These are phyloP conservation scores for Arrhamphus sclerolepis DNA, from an alignment of 2,797 vertebrate species.

Conservation along the genomic window DNA sequence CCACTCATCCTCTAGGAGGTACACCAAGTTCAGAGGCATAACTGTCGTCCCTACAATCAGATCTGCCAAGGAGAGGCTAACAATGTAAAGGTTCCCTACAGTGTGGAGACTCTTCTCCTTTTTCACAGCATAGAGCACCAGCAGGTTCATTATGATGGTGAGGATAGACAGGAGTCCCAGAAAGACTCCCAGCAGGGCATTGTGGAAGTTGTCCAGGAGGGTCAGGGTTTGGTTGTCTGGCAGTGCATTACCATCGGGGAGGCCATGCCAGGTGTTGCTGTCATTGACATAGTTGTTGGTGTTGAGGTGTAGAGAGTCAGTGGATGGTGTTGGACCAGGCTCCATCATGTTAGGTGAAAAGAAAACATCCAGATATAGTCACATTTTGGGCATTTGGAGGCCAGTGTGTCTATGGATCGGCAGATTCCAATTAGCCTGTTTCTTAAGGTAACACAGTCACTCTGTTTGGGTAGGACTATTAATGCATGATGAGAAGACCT, in stretches of 20 bases:
- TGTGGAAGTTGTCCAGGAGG: conserved; percentile 59
- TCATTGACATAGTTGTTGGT: conserved; percentile 24
- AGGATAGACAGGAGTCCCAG: conserved; percentile 87
- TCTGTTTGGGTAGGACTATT: not conserved
- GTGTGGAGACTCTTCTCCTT: conserved; percentile 93
- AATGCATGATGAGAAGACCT: not conserved
- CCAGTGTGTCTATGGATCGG: not conserved
- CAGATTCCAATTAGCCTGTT: not conserved
- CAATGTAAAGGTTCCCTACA: conserved; percentile 94
- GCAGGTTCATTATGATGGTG: conserved; percentile 91
- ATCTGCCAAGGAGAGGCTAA: conserved; percentile 94
- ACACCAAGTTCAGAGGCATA: conserved; percentile 93
- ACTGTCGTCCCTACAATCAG: conserved; percentile 91
- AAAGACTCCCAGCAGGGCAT: conserved; percentile 80
- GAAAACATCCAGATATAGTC: conserved; percentile 31
- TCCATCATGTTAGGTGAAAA: conserved; percentile 65
- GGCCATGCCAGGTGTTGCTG: conserved; percentile 39
- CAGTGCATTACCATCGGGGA: conserved; percentile 18
- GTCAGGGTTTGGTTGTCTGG: conserved; percentile 56
- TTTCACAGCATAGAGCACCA: conserved; percentile 91
- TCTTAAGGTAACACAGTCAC: not conserved
- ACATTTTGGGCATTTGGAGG: conserved; percentile 42
- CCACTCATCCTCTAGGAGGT: conserved; percentile 85
- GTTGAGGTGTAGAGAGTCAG: conserved; percentile 32
- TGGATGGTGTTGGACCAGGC: conserved; percentile 34